phyloP scores from a whole-genome alignment of 2,888 invertebrate genomes.

The Protonemura montana region DNA sequence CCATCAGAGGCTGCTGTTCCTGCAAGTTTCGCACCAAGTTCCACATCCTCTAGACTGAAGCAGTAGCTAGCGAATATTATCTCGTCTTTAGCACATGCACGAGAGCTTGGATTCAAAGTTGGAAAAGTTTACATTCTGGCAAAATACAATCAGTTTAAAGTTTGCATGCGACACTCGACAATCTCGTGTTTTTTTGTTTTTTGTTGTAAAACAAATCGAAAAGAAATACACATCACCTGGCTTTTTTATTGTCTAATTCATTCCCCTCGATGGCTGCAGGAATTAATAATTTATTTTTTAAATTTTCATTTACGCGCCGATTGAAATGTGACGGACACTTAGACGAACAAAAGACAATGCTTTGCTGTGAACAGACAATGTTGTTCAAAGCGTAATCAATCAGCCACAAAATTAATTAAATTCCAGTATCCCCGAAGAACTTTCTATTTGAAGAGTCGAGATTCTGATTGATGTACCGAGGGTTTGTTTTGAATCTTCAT shows the following conservation, averaged over 20 bases:
- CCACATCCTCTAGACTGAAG: background rate
- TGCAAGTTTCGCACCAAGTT: background rate
- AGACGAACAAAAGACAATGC: background rate
- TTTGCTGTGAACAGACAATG: background rate
- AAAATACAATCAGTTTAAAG: background rate
- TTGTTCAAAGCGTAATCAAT: background rate
- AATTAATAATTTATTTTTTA: background rate
- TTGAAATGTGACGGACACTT: background rate
- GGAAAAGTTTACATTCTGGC: background rate
- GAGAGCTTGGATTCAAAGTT: background rate
- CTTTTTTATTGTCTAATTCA: too few species aligned
- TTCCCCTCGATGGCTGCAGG: too few species aligned
- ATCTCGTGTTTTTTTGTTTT: too few species aligned
- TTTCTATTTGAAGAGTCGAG: background rate
- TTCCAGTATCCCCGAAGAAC: background rate
- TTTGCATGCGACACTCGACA: background rate
- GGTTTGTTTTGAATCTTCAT: background rate
- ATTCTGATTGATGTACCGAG: background rate
- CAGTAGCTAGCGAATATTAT: background rate
- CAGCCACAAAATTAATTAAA: background rate
- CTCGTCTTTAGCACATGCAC: background rate
- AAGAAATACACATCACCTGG: too few species aligned
- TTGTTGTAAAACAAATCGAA: too few species aligned
- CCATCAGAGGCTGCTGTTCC: background rate
- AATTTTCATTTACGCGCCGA: background rate